phyloP scores from a whole-genome alignment of 1,140 invertebrate species.

The Eriosoma lanigerum region DNA sequence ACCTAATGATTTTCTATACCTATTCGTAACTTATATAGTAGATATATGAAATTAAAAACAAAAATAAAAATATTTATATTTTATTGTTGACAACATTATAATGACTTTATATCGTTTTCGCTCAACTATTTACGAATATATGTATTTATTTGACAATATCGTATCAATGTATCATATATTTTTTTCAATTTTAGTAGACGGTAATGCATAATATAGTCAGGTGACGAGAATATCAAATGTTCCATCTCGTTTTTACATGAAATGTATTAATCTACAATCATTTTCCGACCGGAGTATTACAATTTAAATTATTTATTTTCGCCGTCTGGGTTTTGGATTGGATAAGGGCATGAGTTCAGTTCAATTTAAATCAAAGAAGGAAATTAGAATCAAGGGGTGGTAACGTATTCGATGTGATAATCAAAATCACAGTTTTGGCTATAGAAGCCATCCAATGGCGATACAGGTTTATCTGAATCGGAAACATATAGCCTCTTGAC shows the following conservation, averaged over 20 bases:
- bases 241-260: constrained; percentile 15
- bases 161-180: neutral
- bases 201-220: neutral
- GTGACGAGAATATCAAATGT: neutral
- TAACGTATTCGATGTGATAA: neutral
- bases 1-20: too few species aligned
- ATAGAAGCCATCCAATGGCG: constrained; percentile 22
- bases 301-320: constrained; percentile 38
- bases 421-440: constrained; percentile 15
- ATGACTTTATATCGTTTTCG: too few species aligned
- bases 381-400: constrained; percentile 36
- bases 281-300: constrained; percentile 16
- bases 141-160: neutral
- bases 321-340: constrained; percentile 34
- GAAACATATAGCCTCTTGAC: constrained; percentile 17
- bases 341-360: neutral
- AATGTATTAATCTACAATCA: constrained; percentile 10
- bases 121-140: too few species aligned
- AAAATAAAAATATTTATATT: too few species aligned
- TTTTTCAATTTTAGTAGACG: neutral
- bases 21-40: too few species aligned
- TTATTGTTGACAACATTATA: too few species aligned
- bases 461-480: neutral
- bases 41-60: too few species aligned
- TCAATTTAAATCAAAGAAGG: constrained; percentile 38